Evolutionary conservation across 1,140 invertebrate species (phyloP).

Genomic region (Laodelphax striatellus): DNA sequence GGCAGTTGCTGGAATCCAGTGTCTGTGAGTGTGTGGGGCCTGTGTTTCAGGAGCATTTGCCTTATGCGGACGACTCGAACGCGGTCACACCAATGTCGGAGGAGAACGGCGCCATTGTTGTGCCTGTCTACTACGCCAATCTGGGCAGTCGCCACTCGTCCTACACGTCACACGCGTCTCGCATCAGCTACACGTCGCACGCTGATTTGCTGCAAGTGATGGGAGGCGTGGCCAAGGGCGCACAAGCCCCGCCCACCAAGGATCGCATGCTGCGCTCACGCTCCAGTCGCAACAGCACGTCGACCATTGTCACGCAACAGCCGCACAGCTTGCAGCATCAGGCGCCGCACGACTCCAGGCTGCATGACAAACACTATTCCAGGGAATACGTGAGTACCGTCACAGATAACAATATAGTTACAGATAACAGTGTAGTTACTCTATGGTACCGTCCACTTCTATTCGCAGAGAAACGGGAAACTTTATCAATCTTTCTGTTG

Average conservation of each 20-base stretch:
- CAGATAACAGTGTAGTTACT: no score
- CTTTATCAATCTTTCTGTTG: no score
- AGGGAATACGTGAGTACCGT: constrained; percentile 18
- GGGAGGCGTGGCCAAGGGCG: constrained; percentile 32
- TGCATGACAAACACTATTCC: constrained; percentile 15
- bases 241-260: constrained; percentile 60
- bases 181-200: constrained; percentile 86
- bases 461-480: no score
- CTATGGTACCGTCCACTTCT: no score
- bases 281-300: constrained; percentile 41
- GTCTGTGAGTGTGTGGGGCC: no score
- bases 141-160: constrained; percentile 74
- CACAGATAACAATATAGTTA: not conserved
- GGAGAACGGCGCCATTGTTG: constrained; percentile 89
- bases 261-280: constrained; percentile 66
- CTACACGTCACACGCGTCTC: constrained; percentile 85
- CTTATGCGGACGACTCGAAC: constrained; percentile 94
- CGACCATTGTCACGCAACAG: constrained; percentile 20
- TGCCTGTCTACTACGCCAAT: constrained; percentile 68
- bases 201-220: constrained; percentile 55
- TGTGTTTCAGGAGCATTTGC: constrained; percentile 72
- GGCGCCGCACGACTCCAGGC: not conserved
- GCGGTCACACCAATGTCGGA: constrained; percentile 97
- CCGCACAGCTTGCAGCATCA: not conserved
- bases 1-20: no score